Evolutionary conservation across 1,140 invertebrate genomes (phyloP).

Genomic region (Stenopsyche tienmushanensis): DNA sequence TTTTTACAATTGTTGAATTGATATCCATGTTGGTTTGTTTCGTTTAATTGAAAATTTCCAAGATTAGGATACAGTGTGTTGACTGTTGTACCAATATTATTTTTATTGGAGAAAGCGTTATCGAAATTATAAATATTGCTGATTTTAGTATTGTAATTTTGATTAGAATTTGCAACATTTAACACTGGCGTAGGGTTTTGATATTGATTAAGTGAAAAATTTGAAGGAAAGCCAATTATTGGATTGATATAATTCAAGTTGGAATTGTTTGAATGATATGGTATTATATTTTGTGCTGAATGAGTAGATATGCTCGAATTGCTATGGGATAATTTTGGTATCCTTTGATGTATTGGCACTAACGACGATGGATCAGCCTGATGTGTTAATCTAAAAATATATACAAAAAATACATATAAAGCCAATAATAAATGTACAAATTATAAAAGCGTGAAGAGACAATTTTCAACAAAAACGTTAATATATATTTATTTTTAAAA

Average conservation of each 20-base stretch:
- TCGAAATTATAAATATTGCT: no score
- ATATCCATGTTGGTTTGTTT: no score
- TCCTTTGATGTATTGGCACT: constrained; percentile 16
- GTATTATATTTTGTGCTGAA: constrained; percentile 29
- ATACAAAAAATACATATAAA: neutral
- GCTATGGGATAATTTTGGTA: constrained; percentile 26
- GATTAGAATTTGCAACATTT: no score
- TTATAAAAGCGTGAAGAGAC: neutral
- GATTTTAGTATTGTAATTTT: no score
- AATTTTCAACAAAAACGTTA: no score
- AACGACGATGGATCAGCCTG: constrained; percentile 45
- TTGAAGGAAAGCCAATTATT: constrained; percentile 30
- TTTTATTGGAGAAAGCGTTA: no score
- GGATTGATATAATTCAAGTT: constrained; percentile 30
- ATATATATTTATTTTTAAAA: constrained; percentile 5
- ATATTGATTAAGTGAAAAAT: constrained; percentile 23
- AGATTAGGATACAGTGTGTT: no score
- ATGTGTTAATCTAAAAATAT: constrained; percentile 49
- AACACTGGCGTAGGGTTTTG: no score
- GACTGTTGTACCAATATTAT: no score
- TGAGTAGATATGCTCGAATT: constrained; percentile 28
- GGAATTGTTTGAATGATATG: constrained; percentile 23
- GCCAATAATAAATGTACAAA: neutral
- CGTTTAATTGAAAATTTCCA: no score
- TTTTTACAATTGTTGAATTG: no score